phyloP scores from a whole-genome alignment of 2,113 vertebrate species.

The Dunckerocampus dactyliophorus region DNA sequence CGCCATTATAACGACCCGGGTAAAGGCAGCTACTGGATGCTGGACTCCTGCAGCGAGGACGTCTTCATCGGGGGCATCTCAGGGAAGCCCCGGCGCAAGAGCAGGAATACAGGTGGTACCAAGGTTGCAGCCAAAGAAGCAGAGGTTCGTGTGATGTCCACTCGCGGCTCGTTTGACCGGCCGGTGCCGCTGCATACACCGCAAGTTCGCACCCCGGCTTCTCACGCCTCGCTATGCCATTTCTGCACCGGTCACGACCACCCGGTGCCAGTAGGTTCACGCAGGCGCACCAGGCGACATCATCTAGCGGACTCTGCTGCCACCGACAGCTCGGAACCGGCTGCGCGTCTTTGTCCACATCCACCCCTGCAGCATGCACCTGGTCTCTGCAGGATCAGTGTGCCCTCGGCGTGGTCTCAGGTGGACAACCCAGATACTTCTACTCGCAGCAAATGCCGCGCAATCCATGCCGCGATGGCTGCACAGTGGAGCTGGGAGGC shows the following conservation, averaged over 20 bases:
- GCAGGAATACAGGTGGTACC: slow-evolving; percentile 33
- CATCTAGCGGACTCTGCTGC: slow-evolving; percentile 61
- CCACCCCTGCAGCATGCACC: slow-evolving; percentile 56
- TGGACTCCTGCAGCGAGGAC: slow-evolving; percentile 78
- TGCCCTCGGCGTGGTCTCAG: slow-evolving; percentile 67
- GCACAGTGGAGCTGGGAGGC: slow-evolving; percentile 37
- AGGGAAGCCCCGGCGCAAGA: slow-evolving; percentile 71
- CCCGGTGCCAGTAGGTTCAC: slow-evolving; percentile 47
- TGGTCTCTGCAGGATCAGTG: slow-evolving; percentile 58
- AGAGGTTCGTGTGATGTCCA: slow-evolving; percentile 57
- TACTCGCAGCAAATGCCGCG: slow-evolving; percentile 68
- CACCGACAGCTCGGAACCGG: slow-evolving; percentile 34
- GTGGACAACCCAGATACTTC: slow-evolving; percentile 67
- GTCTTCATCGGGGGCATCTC: slow-evolving; percentile 77
- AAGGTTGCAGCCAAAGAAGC: slow-evolving; percentile 51
- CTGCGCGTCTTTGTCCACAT: slow-evolving; percentile 58
- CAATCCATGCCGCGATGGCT: slow-evolving; percentile 48
- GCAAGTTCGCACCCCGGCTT: slow-evolving; percentile 43
- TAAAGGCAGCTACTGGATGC: slow-evolving; percentile 81
- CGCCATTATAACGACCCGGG: slow-evolving; percentile 78
- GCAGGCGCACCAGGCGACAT: slow-evolving; percentile 60
- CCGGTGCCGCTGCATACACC: slow-evolving; percentile 64
- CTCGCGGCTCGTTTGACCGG: slow-evolving; percentile 72
- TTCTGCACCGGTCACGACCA: slow-evolving; percentile 29
- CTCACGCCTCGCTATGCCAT: slow-evolving; percentile 50